Evolutionary conservation across 2,113 vertebrate genomes (phyloP).

Genomic region (Lophius piscatorius): DNA sequence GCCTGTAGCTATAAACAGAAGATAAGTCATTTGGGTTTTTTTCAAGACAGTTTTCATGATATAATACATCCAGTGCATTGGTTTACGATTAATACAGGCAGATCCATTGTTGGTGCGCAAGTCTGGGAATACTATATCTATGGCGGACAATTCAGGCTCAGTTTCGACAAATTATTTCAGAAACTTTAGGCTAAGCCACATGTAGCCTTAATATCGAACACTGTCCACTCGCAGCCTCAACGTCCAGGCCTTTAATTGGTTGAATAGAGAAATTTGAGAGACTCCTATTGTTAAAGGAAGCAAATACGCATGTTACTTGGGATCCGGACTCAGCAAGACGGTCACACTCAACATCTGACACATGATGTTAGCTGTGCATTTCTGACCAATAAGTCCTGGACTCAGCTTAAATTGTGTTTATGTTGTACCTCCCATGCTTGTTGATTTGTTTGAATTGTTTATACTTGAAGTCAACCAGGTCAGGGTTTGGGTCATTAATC

Average conservation of each 20-base stretch:
- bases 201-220: conserved; percentile 7
- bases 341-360: neutral
- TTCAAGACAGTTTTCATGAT: neutral
- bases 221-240: conserved; percentile 2
- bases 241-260: neutral
- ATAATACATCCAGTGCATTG: neutral
- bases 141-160: neutral
- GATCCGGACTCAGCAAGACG: neutral
- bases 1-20: neutral
- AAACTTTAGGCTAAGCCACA: neutral
- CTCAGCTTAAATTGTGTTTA: conserved; percentile 5
- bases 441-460: conserved; percentile 1
- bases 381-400: neutral
- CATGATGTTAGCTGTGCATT: neutral
- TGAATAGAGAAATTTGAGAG: neutral
- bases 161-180: neutral
- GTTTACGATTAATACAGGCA: neutral
- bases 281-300: neutral
- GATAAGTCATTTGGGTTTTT: neutral
- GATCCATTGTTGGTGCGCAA: neutral
- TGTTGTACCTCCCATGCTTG: neutral
- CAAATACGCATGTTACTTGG: neutral
- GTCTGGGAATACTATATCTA: conserved; percentile 1
- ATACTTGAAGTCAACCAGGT: neutral
- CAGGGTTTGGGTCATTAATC: neutral